These are phyloP conservation scores for Triplophysa tibetana DNA, from an alignment of 2,113 vertebrate species.

Conservation along the genomic window DNA sequence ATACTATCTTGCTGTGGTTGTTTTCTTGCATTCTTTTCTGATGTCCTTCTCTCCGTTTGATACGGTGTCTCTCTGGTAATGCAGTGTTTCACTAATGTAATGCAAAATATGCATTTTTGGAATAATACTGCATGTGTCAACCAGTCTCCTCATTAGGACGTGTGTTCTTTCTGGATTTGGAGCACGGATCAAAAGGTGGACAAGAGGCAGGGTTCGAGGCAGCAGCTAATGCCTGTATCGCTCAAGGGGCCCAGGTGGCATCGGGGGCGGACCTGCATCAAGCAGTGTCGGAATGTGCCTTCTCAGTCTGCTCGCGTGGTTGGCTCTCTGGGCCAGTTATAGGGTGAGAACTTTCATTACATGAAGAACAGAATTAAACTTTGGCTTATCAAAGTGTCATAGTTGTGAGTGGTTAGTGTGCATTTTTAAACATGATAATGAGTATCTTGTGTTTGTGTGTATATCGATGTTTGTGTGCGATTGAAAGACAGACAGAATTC, in stretches of 20 bases:
- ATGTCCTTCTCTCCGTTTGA: constrained; percentile 4
- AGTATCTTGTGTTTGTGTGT: neutral
- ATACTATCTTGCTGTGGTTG: neutral
- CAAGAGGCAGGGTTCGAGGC: constrained; percentile 71
- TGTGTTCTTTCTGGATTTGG: constrained; percentile 81
- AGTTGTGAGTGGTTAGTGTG: neutral
- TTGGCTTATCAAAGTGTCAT: neutral
- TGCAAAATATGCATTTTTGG: neutral
- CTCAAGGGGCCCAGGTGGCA: constrained; percentile 78
- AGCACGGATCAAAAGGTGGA: constrained; percentile 79
- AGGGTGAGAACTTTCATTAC: constrained; percentile 77
- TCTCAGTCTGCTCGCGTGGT: constrained; percentile 80
- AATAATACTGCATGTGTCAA: neutral
- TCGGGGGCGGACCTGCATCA: constrained; percentile 81
- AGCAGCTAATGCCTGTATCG: constrained; percentile 78
- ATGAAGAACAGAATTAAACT: neutral
- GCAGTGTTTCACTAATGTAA: neutral
- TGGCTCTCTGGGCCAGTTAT: constrained; percentile 83
- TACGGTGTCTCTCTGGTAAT: neutral
- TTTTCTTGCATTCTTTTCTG: neutral
- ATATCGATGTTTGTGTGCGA: constrained; percentile 22
- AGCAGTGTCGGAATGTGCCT: constrained; percentile 83
- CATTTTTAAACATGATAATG: constrained; percentile 18
- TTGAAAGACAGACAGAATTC: constrained; percentile 13
- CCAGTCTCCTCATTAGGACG: constrained; percentile 74